Evolutionary conservation across 1,140 invertebrate species (phyloP).

Genomic region (Luehdorfia chinensis): DNA sequence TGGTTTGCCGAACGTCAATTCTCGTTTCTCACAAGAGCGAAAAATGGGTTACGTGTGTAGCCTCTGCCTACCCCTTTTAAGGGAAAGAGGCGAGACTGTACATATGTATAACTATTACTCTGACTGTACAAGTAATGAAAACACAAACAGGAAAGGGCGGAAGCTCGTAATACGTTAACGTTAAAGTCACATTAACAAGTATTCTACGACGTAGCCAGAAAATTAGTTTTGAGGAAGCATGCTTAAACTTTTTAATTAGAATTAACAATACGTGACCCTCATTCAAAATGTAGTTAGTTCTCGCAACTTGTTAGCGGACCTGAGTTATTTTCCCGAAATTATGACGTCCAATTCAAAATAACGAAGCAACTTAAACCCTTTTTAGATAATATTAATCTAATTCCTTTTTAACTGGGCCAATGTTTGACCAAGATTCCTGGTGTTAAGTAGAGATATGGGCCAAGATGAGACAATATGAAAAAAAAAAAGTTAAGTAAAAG

Average conservation of each 20-base stretch:
- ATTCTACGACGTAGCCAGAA: constrained; percentile 1
- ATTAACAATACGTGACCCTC: constrained; percentile 17
- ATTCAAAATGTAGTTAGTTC: constrained; percentile 15
- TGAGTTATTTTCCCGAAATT: constrained; percentile 8
- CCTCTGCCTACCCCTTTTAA: too few relatives aligned
- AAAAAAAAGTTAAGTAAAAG: too few relatives aligned
- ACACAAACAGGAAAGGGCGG: background rate
- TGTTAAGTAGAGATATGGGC: too few relatives aligned
- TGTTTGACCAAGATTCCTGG: too few relatives aligned
- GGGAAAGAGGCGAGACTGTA: too few relatives aligned
- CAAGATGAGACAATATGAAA: too few relatives aligned
- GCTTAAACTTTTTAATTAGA: constrained; percentile 16
- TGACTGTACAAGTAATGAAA: background rate
- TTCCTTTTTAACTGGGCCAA: too few relatives aligned
- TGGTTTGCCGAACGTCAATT: too few relatives aligned
- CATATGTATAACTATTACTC: too few relatives aligned
- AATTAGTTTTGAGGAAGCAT: constrained; percentile 12
- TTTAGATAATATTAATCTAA: too few relatives aligned
- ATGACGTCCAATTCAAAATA: background rate
- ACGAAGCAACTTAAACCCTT: background rate
- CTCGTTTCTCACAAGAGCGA: too few relatives aligned
- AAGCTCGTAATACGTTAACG: background rate
- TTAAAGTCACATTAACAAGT: constrained; percentile 5
- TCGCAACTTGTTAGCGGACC: constrained; percentile 10
- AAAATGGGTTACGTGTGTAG: too few relatives aligned